Evolutionary conservation across 2,797 vertebrate genomes (phyloP).

Genomic region (Myotis daubentonii): DNA sequence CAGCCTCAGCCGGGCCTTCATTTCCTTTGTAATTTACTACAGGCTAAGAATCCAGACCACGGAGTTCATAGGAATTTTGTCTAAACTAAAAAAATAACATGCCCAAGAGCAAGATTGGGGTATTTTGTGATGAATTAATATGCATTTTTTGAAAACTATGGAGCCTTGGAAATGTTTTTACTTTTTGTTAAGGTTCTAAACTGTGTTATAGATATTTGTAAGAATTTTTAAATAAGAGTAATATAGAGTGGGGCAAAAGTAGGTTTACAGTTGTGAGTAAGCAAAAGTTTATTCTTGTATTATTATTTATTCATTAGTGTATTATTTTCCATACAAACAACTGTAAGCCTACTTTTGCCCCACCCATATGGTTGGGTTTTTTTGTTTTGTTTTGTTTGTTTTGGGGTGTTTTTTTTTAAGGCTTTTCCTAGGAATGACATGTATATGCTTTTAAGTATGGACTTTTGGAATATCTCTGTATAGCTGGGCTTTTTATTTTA

Average conservation of each 20-base stretch:
- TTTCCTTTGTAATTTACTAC: not conserved
- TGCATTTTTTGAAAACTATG: constrained; percentile 28
- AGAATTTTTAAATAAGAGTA: constrained; percentile 9
- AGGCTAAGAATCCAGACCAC: not conserved
- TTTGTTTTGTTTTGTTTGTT: not conserved
- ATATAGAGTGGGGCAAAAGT: not conserved
- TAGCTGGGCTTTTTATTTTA: not conserved
- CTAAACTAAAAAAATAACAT: constrained; percentile 7
- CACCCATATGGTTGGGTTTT: not conserved
- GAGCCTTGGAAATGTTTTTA: constrained; percentile 5
- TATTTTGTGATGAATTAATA: constrained; percentile 8
- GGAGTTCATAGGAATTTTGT: constrained; percentile 30
- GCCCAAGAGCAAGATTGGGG: not conserved
- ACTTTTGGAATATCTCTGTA: constrained; percentile 25
- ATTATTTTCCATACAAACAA: not conserved
- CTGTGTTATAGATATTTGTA: constrained; percentile 36
- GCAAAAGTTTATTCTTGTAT: not conserved
- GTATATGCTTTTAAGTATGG: not conserved
- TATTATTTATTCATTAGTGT: not conserved
- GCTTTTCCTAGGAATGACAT: constrained; percentile 5
- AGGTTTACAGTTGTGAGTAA: not conserved
- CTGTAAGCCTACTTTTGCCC: not conserved
- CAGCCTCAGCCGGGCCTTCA: not conserved
- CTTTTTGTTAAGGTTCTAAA: constrained; percentile 63
- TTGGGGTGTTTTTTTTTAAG: not conserved